phyloP scores from a whole-genome alignment of 2,113 vertebrate genomes.

The Cyanoramphus novaezelandiae region DNA sequence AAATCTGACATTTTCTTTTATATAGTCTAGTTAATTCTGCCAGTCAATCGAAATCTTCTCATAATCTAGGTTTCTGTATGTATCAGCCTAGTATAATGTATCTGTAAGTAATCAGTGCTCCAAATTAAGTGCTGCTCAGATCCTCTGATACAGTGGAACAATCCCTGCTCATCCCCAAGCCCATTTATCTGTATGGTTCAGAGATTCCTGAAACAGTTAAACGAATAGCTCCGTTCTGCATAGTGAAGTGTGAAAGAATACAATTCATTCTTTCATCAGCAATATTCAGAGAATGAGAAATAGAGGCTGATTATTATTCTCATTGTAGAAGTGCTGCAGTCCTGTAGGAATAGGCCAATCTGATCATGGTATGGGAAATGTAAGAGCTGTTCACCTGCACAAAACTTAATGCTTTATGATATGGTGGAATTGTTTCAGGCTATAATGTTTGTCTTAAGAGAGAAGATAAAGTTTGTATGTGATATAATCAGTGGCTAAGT shows the following conservation, averaged over 20 bases:
- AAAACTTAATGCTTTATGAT: neutral
- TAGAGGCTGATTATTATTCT: conserved; percentile 15
- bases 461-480: neutral
- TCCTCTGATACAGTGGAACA: neutral
- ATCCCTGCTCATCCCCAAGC: neutral
- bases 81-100: neutral
- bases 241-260: neutral
- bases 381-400: conserved; percentile 4
- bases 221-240: fast-evolving
- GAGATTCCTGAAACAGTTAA: neutral
- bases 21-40: neutral
- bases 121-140: neutral
- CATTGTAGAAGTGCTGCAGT: neutral
- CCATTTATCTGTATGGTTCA: neutral
- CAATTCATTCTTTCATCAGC: conserved; percentile 1
- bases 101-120: neutral
- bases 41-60: neutral
- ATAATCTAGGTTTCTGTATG: neutral
- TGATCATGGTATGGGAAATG: conserved; percentile 4
- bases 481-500: neutral
- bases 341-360: neutral
- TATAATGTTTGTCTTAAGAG: neutral
- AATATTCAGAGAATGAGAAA: conserved; percentile 16
- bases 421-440: neutral
- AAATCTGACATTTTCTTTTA: neutral